Conservation (phyloP, 2,797 vertebrate species). For the Hippopotamyrus pictus region DNA sequence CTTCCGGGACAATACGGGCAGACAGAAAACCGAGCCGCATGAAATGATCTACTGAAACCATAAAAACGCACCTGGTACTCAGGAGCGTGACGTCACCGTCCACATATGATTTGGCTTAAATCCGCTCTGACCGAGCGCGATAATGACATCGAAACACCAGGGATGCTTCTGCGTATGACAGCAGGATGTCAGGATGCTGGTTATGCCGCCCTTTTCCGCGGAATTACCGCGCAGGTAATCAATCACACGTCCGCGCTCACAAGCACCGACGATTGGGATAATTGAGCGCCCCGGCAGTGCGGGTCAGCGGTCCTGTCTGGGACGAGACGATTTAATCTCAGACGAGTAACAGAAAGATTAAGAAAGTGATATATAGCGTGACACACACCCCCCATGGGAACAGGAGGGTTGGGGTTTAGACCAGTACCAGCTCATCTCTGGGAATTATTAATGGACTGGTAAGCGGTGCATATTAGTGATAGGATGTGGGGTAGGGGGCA, state of each 20-base stretch:
- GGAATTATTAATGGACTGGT: slow-evolving; percentile 4
- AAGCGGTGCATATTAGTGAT: not conserved
- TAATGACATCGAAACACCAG: not conserved
- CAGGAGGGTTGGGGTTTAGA: not conserved
- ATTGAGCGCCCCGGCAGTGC: not conserved
- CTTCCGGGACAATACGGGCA: not conserved
- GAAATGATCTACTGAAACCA: not conserved
- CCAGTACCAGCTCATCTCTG: not conserved
- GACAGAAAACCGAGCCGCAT: not conserved
- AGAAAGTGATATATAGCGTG: not conserved
- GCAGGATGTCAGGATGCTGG: not conserved
- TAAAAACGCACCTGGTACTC: not conserved
- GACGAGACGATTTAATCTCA: not conserved
- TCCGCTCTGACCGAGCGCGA: not conserved
- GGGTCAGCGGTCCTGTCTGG: not conserved
- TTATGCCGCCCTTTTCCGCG: not conserved
- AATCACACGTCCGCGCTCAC: slow-evolving; percentile 2
- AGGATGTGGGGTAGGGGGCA: not conserved
- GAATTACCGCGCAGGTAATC: not conserved
- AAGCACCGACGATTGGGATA: not conserved
- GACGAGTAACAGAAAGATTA: slow-evolving; percentile 7
- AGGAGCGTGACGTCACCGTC: not conserved
- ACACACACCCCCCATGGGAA: not conserved
- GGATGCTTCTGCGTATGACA: not conserved
- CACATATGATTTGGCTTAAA: not conserved